phyloP scores from a whole-genome alignment of 2,888 invertebrate species.

The Crocallis elinguaria region DNA sequence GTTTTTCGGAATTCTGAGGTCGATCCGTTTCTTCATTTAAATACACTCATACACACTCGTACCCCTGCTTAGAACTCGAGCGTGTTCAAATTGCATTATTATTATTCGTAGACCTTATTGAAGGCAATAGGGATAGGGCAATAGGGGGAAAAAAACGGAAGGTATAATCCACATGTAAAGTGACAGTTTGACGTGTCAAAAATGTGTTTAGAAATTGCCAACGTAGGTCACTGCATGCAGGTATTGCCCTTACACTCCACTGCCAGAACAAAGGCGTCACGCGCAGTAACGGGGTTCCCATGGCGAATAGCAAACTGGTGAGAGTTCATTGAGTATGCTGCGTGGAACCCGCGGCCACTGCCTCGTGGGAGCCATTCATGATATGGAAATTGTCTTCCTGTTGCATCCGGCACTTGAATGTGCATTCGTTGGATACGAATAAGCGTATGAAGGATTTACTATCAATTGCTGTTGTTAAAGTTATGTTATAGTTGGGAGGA shows the following conservation, averaged over 20 bases:
- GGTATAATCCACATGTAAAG: neutral
- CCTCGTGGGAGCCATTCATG: conserved; percentile 27
- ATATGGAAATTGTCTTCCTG: conserved; percentile 42
- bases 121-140: too few species aligned
- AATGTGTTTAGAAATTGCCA: conserved; percentile 21
- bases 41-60: too few species aligned
- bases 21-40: too few species aligned
- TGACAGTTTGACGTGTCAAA: conserved; percentile 16
- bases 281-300: conserved; percentile 27
- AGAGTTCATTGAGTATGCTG: conserved; percentile 43
- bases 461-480: too few species aligned
- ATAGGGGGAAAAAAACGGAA: too few species aligned
- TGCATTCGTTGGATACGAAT: conserved; percentile 1
- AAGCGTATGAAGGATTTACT: too few species aligned
- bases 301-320: conserved; percentile 40
- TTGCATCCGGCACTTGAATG: conserved; percentile 31
- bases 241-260: conserved; percentile 14
- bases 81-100: too few species aligned
- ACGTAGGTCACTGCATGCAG: neutral
- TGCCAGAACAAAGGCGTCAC: conserved; percentile 28
- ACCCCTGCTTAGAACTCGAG: too few species aligned
- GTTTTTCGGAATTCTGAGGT: too few species aligned
- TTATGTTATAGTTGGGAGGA: too few species aligned
- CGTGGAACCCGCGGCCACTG: conserved; percentile 23
- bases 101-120: too few species aligned